A percentile compares a stretch with the other conserved stretches of the same genome.
Evolutionary conservation across 2,113 vertebrate species (phyloP).

Genomic region (Microcebus jonahi): DNA sequence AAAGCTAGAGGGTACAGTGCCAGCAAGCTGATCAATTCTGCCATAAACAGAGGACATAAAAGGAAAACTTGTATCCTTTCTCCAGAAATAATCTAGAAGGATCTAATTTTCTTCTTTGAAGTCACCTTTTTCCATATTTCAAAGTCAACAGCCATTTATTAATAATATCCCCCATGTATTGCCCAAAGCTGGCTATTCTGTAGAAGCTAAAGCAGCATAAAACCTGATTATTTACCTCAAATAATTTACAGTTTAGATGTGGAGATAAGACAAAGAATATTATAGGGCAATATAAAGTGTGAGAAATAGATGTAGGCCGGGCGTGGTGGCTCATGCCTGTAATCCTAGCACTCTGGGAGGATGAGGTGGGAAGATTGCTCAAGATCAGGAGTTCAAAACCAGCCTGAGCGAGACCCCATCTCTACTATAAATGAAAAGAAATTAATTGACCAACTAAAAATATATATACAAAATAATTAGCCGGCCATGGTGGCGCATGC

Average conservation of each 20-base stretch:
- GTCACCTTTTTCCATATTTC: not conserved
- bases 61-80: not conserved
- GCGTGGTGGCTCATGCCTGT: no score
- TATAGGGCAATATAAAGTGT: not conserved
- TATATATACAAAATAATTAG: no score
- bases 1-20: not conserved
- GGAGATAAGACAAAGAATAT: not conserved
- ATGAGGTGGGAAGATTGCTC: no score
- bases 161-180: not conserved
- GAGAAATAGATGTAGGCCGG: not conserved
- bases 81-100: not conserved
- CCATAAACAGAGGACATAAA: not conserved
- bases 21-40: not conserved
- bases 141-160: not conserved
- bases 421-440: no score
- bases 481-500: no score
- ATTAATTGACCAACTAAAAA: no score
- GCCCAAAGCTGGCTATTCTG: not conserved
- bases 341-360: no score
- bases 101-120: not conserved
- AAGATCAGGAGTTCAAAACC: no score
- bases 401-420: no score
- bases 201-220: not conserved
- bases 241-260: not conserved
- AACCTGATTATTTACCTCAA: not conserved